Base-by-base conservation (phyloP, 2,113 vertebrate species). In the Cephalopholis sonnerati region DNA sequence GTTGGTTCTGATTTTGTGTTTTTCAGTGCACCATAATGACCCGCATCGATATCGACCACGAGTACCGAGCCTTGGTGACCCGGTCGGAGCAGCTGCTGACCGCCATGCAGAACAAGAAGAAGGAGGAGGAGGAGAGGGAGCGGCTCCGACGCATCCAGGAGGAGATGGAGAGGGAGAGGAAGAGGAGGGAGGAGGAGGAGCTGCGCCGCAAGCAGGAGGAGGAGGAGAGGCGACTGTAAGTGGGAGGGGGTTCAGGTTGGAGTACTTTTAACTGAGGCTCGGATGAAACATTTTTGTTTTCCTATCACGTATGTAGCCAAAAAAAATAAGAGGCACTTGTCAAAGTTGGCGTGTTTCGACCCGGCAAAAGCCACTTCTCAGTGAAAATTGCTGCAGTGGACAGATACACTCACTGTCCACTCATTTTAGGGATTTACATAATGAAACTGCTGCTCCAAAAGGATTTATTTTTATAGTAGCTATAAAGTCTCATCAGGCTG, bases 101-200 rank as follows among this genome's bases (percentile, higher is more conserved):
- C 11, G 92, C 95, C 1, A 89, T 99, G 90, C 98, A 99, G 94
- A 98, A 97, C 86, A 98, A 96, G 89, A 99, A 97, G 48, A 97
- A 99, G 89, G 96, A 99, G 88, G 97, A 99, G 81, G 98, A 99
- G 71, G 98, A 99, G 92, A 94, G 96, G 0, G 98, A 98, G 93
- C 93, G 98, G 11, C 94, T 99, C 62, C 93, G 91, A 0, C 96
- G 91, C 27, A 99, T 99, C 92, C 97, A 99, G 89, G 97, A 98
- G 82, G 98, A 99, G 89, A 99, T 99, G 98, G 97, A 98, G 78
- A 94, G 88, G 51, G 98, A 99, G 90, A 96, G 83, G 85, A 96
- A 93, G 92, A 96, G 97, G 79, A 96, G 95, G 18, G 97, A 98
- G 79, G 96, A 97, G 79, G 97, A 99, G 27, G 97, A 99, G 46